phyloP scores from a whole-genome alignment of 1,140 invertebrate genomes.

The Solen grandis region DNA sequence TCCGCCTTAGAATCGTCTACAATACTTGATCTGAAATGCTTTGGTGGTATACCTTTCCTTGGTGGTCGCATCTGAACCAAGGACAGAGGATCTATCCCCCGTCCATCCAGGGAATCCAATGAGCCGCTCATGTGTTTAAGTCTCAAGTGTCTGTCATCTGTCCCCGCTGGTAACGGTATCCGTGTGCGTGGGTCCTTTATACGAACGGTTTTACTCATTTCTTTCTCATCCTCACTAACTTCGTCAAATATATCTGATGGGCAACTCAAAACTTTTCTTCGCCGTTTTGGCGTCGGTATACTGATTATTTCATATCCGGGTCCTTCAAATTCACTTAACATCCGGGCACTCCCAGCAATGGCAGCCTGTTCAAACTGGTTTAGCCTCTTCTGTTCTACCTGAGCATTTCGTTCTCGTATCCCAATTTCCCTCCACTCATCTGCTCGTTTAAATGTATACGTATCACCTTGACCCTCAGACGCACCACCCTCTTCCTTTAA shows the following conservation, averaged over 20 bases:
- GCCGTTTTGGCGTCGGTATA: slow-evolving; percentile 40
- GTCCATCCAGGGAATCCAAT: background rate
- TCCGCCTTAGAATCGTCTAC: slow-evolving; percentile 61
- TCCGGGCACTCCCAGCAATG: slow-evolving; percentile 55
- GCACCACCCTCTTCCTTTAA: slow-evolving; percentile 67
- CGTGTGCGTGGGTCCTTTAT: slow-evolving; percentile 31
- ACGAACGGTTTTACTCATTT: slow-evolving; percentile 18
- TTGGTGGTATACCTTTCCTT: slow-evolving; percentile 26
- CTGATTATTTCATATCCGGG: slow-evolving; percentile 51
- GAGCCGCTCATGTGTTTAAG: background rate
- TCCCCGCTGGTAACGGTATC: background rate
- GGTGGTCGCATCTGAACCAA: slow-evolving; percentile 46
- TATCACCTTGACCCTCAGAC: slow-evolving; percentile 66
- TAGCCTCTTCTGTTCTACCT: slow-evolving; percentile 42
- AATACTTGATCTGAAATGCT: slow-evolving; percentile 57
- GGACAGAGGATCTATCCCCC: slow-evolving; percentile 19
- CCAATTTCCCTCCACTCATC: slow-evolving; percentile 74
- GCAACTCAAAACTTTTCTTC: background rate
- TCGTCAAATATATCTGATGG: slow-evolving; percentile 12
- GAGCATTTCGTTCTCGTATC: slow-evolving; percentile 62
- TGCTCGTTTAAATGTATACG: slow-evolving; percentile 64
- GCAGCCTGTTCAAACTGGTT: slow-evolving; percentile 64
- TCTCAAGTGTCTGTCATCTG: background rate
- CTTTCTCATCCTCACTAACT: background rate
- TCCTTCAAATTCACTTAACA: slow-evolving; percentile 50